phyloP scores from a whole-genome alignment of 2,888 invertebrate species.

The Ophion costatus region DNA sequence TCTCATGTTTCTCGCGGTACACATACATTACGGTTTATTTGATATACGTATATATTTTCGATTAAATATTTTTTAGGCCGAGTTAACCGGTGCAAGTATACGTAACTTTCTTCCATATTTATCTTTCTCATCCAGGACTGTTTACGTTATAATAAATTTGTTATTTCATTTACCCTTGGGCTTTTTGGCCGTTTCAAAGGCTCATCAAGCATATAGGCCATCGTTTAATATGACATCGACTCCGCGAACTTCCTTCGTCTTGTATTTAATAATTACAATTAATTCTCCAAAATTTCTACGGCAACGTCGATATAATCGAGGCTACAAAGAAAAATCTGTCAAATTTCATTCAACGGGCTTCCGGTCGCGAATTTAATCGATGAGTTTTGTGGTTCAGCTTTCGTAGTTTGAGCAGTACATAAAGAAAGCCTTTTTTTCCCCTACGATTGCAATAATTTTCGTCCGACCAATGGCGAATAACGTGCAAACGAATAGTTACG shows the following conservation, averaged over 20 bases:
- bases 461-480: background rate
- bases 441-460: background rate
- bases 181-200: constrained; percentile 41
- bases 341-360: background rate
- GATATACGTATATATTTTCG: constrained; percentile 33
- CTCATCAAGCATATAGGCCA: constrained; percentile 52
- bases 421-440: constrained; percentile 2
- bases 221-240: constrained; percentile 61
- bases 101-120: constrained; percentile 59
- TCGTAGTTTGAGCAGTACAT: background rate
- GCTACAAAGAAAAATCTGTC: background rate
- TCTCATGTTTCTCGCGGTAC: constrained; percentile 59
- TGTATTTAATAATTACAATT: constrained; percentile 38
- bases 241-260: constrained; percentile 22
- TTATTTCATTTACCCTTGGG: constrained; percentile 48
- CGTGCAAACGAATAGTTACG: background rate
- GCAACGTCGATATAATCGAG: background rate
- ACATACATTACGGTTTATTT: constrained; percentile 57
- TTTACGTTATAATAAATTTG: constrained; percentile 31
- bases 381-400: background rate
- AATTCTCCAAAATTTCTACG: constrained; percentile 23
- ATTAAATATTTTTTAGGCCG: constrained; percentile 61
- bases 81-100: constrained; percentile 64
- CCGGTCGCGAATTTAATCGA: background rate
- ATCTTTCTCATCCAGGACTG: constrained; percentile 49